These are phyloP conservation scores for Platycheirus albimanus DNA, from an alignment of 2,888 invertebrate genomes.

Conservation along the genomic window DNA sequence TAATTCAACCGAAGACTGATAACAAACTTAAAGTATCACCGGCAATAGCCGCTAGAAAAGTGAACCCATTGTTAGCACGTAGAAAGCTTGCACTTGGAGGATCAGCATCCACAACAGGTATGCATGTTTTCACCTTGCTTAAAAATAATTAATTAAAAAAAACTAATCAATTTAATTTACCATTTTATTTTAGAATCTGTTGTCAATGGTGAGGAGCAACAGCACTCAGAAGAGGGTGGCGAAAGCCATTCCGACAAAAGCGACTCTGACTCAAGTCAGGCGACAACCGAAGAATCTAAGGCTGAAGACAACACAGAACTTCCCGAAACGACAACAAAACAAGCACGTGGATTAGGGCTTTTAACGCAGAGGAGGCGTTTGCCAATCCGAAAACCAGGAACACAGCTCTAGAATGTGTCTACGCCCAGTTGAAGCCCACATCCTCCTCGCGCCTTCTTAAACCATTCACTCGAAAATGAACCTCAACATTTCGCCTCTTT, in stretches of 20 bases:
- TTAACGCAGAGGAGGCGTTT: slow-evolving; percentile 88
- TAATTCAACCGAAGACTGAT: slow-evolving; percentile 81
- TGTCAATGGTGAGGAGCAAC: slow-evolving; percentile 68
- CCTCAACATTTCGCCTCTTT: slow-evolving; percentile 25
- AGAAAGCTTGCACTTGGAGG: slow-evolving; percentile 80
- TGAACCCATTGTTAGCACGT: slow-evolving; percentile 81
- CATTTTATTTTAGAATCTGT: slow-evolving; percentile 57
- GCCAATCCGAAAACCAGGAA: slow-evolving; percentile 85
- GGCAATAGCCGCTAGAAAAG: slow-evolving; percentile 78
- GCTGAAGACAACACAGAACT: slow-evolving; percentile 82
- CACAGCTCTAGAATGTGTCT: slow-evolving; percentile 80
- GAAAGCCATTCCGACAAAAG: slow-evolving; percentile 76
- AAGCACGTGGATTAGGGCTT: slow-evolving; percentile 87
- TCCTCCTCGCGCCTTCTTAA: slow-evolving; percentile 10
- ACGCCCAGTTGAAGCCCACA: not conserved
- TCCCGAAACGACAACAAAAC: slow-evolving; percentile 84
- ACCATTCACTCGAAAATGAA: slow-evolving; percentile 7
- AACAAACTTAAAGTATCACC: slow-evolving; percentile 78
- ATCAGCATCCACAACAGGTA: slow-evolving; percentile 81
- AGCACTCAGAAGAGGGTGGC: slow-evolving; percentile 74
- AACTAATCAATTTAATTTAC: not conserved
- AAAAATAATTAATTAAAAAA: not conserved
- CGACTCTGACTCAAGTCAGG: slow-evolving; percentile 76
- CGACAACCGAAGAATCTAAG: slow-evolving; percentile 82
- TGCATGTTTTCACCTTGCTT: not conserved